Base-by-base conservation (phyloP, 1,140 invertebrate genomes). In the Elymnias hypermnestra region DNA sequence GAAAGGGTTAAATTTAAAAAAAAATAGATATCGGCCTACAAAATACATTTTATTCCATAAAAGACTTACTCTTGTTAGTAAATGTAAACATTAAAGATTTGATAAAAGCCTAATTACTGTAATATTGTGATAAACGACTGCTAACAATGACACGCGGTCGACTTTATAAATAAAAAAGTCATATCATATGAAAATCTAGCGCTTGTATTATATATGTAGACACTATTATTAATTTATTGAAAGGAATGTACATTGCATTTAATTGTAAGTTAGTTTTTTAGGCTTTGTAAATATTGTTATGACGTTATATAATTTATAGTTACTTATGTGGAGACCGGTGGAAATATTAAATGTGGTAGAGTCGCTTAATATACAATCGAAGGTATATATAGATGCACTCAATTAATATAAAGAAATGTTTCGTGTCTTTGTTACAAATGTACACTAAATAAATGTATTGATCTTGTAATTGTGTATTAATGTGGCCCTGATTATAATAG, bases 201-300 rank as follows among this genome's bases (percentile, higher is more conserved):
- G 82, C 82, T 85, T 85, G 82, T 85, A 85, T 74, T 52, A 73
- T 81, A 56, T 84, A 57, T 84, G 68, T 83, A 81, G 74, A 79
- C 71, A 81, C 63, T 72, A 73, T 74, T 70, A 71, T 74, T 78
- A 76, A 76, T 84, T 83, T 82, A 79, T 82, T 74, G 63, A 76
- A 63, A 44, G 42, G 3, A 61, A 74, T 85, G 82, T 83, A 85
- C 66, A 85, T 84, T 79, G 78, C 77, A 81, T 81, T 73, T 75
- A 84, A 56, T 63, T 59, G 65, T 83, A 85, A 83, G 78, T 71
- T 85, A 85, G 77, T 64, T 69, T 52, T 48, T 72, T 85, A 83
- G 79, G 82, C 77, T 85, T 82, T 85, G 82, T 85, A 85, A 82
- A 85, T 85, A 85, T 85, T 85, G 82, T 85, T 85, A 85, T 72